Evolutionary conservation across 2,888 invertebrate genomes (phyloP), one percentile per base, ranked within the genome.

Genomic region (Torymus auratus): DNA sequence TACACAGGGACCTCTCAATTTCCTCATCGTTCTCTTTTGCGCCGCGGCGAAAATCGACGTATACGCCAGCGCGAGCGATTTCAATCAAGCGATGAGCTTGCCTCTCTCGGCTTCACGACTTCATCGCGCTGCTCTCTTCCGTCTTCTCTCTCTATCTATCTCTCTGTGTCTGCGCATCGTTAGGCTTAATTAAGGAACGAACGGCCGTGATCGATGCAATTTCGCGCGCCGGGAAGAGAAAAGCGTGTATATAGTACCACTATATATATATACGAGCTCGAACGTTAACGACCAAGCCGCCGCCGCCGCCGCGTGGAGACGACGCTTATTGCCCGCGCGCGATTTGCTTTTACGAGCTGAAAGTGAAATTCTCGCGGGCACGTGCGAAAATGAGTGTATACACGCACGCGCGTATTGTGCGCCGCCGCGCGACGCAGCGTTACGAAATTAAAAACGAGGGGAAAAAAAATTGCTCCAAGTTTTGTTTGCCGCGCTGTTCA

Each of bases 331-430:
- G 80, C 79, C 76, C 82, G 83, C 82, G 84, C 85, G 84, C 84
- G 41, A 53, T 84, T 86, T 80, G 84, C 80, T 84, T 88, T 88
- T 85, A 88, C 85, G 86, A 88, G 86, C 83, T 80, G 84, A 81
- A 87, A 88, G 88, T 87, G 87, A 88, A 88, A 88, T 86, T 87
- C 83, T 79, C 81, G 75, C 67, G 23, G n/a, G 55, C 50, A 20
- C 50, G 60, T 50, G 56, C 28, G 56, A n/a, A 7, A 69, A 41
- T 13, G n/a, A 5, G 23, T 53, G 55, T 14, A 69, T 11, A 15
- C 15, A 56, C 20, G 15, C 55, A 23, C 7, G 7, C 41, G 2
- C 7, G 13, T 20, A 12, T 50, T 52, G 52, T 15, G 14, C 1
- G n/a, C 13, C 14, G 41, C 41, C 1, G 41, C 41, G 14, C 1